These are phyloP conservation scores for Molanna angustata DNA, from an alignment of 2,888 invertebrate species.

Conservation along the genomic window DNA sequence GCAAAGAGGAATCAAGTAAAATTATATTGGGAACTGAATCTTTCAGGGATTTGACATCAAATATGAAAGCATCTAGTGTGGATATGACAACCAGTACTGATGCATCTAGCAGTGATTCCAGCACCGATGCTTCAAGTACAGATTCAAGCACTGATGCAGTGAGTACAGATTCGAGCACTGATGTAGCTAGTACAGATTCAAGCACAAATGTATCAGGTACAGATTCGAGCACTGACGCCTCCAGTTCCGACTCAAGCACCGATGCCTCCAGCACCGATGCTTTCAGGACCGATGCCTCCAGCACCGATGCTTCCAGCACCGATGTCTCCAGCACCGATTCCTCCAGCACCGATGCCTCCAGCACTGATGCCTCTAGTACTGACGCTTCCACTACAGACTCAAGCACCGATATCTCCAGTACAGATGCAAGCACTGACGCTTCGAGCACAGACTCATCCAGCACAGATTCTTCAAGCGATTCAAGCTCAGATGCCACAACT, in stretches of 20 bases:
- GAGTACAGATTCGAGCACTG: conserved; percentile 21
- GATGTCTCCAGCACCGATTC: conserved; percentile 24
- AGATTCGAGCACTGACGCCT: conserved; percentile 28
- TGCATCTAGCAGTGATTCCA: conserved; percentile 17
- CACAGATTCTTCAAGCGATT: conserved; percentile 15
- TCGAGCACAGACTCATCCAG: conserved; percentile 24
- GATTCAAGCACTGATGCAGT: conserved; percentile 26
- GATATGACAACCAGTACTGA: conserved; percentile 29
- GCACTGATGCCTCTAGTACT: conserved; percentile 32
- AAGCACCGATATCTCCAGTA: conserved; percentile 28
- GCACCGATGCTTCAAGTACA: conserved; percentile 32
- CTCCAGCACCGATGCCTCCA: conserved; percentile 20
- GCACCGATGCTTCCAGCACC: conserved; percentile 28
- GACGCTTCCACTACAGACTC: conserved; percentile 32
- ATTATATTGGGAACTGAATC: conserved; percentile 16
- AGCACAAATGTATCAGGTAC: conserved; percentile 21
- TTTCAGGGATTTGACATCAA: conserved; percentile 12
- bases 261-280: conserved; percentile 29
- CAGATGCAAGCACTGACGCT: conserved; percentile 32
- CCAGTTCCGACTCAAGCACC: conserved; percentile 33
- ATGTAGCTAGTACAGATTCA: conserved; percentile 13
- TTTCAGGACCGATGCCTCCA: conserved; percentile 25
- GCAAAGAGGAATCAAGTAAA: conserved; percentile 29
- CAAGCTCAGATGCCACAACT: too few species aligned
- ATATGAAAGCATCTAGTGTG: conserved; percentile 21